phyloP scores from a whole-genome alignment of 2,888 invertebrate species.

The Drosophila anomalata region DNA sequence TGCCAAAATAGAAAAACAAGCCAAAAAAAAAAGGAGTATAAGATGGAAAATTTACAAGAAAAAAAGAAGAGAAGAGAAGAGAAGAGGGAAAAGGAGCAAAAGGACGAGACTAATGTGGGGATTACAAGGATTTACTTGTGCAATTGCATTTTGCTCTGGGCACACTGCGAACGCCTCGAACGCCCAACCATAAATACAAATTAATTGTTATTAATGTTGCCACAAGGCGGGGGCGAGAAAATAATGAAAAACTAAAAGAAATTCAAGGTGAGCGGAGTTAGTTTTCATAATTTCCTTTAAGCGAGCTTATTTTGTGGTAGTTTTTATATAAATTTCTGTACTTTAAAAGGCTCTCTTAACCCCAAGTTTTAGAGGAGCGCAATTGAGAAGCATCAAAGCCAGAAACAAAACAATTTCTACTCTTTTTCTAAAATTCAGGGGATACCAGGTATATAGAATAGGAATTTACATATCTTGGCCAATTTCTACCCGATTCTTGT shows the following conservation, averaged over 20 bases:
- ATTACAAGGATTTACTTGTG: conserved; percentile 81
- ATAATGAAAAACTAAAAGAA: conserved; percentile 4
- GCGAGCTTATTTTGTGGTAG: background rate
- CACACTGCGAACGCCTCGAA: conserved; percentile 13
- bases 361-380: too few relatives aligned
- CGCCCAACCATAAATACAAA: conserved; percentile 65
- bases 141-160: conserved; percentile 70
- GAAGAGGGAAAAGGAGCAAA: too few relatives aligned
- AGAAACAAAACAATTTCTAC: too few relatives aligned
- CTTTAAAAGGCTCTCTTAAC: too few relatives aligned
- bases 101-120: conserved; percentile 80
- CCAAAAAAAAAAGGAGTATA: background rate
- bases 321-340: too few relatives aligned
- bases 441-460: too few relatives aligned
- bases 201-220: conserved; percentile 55
- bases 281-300: background rate
- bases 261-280: background rate
- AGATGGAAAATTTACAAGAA: background rate
- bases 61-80: too few relatives aligned
- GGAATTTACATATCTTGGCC: too few relatives aligned
- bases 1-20: conserved; percentile 9
- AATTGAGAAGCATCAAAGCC: too few relatives aligned
- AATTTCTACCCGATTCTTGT: too few relatives aligned
- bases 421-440: too few relatives aligned
- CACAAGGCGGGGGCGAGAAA: background rate